Evolutionary conservation across 2,113 vertebrate genomes (phyloP).

Genomic region (Chrysochloris asiatica): DNA sequence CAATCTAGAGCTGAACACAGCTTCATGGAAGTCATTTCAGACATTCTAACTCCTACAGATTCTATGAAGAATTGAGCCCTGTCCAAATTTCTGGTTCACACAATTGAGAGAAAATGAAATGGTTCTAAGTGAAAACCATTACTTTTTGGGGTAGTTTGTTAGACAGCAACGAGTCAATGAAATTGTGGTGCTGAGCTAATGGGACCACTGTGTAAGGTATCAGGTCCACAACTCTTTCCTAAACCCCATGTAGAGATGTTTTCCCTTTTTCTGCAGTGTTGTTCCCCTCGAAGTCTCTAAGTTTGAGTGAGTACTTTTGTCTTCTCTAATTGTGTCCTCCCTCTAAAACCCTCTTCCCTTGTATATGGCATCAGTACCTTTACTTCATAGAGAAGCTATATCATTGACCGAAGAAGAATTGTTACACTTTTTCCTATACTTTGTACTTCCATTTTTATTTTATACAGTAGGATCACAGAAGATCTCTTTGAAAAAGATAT

Average conservation of each 20-base stretch:
- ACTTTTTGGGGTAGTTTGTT: neutral
- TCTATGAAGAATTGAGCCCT: no score
- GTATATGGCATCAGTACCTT: neutral
- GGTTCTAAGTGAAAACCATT: neutral
- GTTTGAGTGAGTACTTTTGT: neutral
- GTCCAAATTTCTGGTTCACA: neutral
- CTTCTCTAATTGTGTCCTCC: neutral
- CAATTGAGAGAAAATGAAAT: neutral
- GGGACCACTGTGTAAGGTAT: neutral
- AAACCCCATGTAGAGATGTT: neutral
- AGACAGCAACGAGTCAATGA: neutral
- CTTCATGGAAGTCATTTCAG: neutral
- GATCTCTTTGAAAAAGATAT: conserved; percentile 2
- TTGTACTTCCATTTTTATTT: neutral
- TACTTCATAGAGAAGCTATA: neutral
- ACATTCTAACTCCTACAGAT: neutral
- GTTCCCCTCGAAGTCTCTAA: neutral
- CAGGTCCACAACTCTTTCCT: neutral
- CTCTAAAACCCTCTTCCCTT: neutral
- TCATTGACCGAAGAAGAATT: neutral
- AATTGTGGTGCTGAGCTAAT: neutral
- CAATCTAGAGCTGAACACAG: neutral
- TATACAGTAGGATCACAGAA: neutral
- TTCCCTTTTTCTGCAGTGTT: neutral
- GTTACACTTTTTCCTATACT: neutral